These are phyloP conservation scores for Acanthoscelides obtectus DNA, from an alignment of 2,888 invertebrate genomes.

Conservation along the genomic window DNA sequence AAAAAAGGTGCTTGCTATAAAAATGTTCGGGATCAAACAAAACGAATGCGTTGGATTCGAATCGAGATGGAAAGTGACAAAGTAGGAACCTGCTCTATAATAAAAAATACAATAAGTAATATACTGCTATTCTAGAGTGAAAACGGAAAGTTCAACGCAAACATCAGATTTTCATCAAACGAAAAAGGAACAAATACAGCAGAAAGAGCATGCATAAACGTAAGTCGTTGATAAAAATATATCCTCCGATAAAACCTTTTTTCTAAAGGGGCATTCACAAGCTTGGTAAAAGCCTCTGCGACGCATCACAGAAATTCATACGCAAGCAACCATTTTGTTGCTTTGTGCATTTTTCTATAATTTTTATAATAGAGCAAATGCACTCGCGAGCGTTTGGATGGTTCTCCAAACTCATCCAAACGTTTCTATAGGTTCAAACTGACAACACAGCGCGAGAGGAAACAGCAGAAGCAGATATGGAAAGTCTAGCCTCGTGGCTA, in stretches of 20 bases:
- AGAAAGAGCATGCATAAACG: constrained; percentile 34
- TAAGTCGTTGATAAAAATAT: constrained; percentile 10
- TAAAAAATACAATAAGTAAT: constrained; percentile 1
- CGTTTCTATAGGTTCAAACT: constrained; percentile 47
- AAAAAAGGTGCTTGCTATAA: background rate
- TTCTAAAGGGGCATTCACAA: too few species aligned
- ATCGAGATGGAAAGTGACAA: constrained; percentile 46
- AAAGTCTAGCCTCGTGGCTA: constrained; percentile 49
- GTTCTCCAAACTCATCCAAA: too few species aligned
- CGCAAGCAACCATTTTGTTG: too few species aligned
- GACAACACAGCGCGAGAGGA: constrained; percentile 23
- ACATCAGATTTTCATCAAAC: constrained; percentile 34
- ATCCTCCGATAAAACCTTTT: background rate
- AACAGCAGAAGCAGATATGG: constrained; percentile 42
- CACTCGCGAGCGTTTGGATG: constrained; percentile 7
- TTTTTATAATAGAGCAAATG: too few species aligned
- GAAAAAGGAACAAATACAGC: constrained; percentile 37
- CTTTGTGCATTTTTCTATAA: too few species aligned
- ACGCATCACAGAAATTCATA: too few species aligned
- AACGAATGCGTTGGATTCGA: constrained; percentile 50
- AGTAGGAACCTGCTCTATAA: constrained; percentile 30
- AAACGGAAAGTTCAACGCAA: constrained; percentile 32
- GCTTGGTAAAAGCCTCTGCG: too few species aligned
- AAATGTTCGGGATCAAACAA: constrained; percentile 47
- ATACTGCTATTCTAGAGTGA: constrained; percentile 30